phyloP scores from a whole-genome alignment of 2,113 vertebrate species.

The Dasyurus viverrinus region DNA sequence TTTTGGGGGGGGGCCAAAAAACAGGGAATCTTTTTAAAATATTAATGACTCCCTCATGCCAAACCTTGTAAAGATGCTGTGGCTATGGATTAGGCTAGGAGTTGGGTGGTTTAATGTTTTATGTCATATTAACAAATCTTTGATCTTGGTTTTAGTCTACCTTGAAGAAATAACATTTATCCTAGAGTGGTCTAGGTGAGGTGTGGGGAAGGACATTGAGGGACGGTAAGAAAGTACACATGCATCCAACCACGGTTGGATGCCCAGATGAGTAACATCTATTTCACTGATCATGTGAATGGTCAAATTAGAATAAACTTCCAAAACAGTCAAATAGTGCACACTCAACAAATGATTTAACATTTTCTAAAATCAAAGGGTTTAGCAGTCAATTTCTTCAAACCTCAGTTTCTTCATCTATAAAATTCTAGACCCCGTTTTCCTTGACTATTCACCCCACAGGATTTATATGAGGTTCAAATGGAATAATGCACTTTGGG shows the following conservation, averaged over 20 bases:
- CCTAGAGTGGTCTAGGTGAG: conserved; percentile 43
- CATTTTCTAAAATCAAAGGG: not conserved
- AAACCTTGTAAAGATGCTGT: conserved; percentile 78
- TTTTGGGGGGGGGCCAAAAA: too few relatives aligned
- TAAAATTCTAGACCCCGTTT: not conserved
- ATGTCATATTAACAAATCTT: conserved; percentile 74
- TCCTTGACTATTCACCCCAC: conserved; percentile 12
- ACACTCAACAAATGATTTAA: not conserved
- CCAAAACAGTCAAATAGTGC: not conserved
- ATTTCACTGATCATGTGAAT: not conserved
- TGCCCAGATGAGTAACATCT: not conserved
- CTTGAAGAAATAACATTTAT: conserved; percentile 54
- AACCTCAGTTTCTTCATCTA: not conserved
- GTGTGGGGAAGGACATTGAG: conserved; percentile 23
- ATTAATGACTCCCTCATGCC: conserved; percentile 78
- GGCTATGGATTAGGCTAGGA: conserved; percentile 70
- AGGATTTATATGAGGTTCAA: not conserved
- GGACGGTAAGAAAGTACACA: too few relatives aligned
- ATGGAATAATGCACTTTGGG: not conserved
- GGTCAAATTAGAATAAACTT: not conserved
- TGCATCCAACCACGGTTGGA: not conserved
- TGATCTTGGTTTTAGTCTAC: conserved; percentile 69
- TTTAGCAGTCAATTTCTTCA: not conserved
- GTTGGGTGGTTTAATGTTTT: conserved; percentile 76
- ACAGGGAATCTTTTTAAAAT: conserved; percentile 80